Percentiles rank a stretch among this genome's conserved stretches.
These are phyloP conservation scores for Balaeniceps rex DNA, from an alignment of 2,113 vertebrate genomes.

Conservation along the genomic window DNA sequence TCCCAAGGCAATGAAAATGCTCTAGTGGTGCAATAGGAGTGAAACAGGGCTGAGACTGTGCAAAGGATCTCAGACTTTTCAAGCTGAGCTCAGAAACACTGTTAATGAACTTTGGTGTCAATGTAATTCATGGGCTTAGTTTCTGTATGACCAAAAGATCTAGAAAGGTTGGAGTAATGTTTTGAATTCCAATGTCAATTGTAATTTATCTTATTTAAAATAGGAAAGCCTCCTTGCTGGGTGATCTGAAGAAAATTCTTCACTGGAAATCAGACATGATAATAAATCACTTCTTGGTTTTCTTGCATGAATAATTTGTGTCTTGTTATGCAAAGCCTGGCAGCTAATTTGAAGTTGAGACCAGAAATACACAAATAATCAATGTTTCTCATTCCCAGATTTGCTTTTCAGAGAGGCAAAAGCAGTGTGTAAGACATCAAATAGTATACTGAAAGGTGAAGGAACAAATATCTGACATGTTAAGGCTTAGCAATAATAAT, in stretches of 20 bases:
- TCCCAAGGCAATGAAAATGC: background rate
- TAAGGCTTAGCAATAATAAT: background rate
- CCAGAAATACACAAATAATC: constrained; percentile 27
- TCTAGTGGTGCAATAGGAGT: background rate
- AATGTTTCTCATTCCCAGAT: background rate
- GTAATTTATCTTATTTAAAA: constrained; percentile 56
- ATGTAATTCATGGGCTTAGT: constrained; percentile 12
- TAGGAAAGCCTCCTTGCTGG: constrained; percentile 1
- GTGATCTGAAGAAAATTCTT: constrained; percentile 26
- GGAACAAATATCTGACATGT: background rate
- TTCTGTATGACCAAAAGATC: background rate
- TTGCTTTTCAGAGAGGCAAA: background rate
- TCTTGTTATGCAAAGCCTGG: constrained; percentile 22
- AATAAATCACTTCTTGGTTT: constrained; percentile 52
- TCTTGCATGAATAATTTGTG: constrained; percentile 43
- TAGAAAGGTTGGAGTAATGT: constrained; percentile 34
- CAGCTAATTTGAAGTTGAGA: constrained; percentile 42
- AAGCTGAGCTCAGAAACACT: background rate
- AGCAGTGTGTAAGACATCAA: background rate
- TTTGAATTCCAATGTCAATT: constrained; percentile 54
- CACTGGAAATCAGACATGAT: constrained; percentile 6
- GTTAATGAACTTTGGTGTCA: constrained; percentile 11
- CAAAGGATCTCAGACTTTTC: background rate
- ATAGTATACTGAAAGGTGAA: background rate
- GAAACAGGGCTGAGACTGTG: background rate